phyloP scores from a whole-genome alignment of 2,113 vertebrate genomes.

The Indri indri region DNA sequence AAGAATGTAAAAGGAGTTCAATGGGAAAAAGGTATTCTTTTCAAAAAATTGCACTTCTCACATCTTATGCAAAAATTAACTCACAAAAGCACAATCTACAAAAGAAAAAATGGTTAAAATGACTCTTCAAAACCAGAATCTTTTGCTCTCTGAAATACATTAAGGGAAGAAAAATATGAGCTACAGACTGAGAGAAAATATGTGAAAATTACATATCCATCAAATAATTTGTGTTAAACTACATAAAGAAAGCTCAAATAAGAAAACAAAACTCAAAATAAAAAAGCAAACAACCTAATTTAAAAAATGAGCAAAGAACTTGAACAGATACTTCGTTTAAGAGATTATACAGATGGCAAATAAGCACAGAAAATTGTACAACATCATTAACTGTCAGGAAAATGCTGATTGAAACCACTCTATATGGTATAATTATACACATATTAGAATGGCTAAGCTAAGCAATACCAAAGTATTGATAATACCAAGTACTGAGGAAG shows the following conservation, averaged over 20 bases:
- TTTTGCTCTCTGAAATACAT: not conserved
- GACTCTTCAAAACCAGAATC: not conserved
- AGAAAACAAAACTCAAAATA: not conserved
- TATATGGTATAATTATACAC: not conserved
- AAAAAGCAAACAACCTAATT: not conserved
- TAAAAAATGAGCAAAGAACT: not conserved
- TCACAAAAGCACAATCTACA: not conserved
- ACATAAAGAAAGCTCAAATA: not conserved
- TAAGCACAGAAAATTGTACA: not conserved
- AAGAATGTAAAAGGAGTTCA: not conserved
- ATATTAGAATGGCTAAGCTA: not conserved
- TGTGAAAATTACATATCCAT: not conserved
- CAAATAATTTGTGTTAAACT: not conserved
- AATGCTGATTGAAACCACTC: not conserved
- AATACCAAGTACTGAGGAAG: not conserved
- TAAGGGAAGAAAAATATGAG: not conserved
- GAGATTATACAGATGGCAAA: not conserved
- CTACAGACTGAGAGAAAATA: not conserved
- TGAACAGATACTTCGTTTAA: not conserved
- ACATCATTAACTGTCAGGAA: not conserved
- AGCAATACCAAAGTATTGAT: not conserved
- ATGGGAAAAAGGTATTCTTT: not conserved
- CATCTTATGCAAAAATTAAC: not conserved
- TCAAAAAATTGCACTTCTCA: not conserved
- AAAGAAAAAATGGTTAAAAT: not conserved